Percentiles rank a stretch among this genome's conserved stretches.
These are phyloP conservation scores for Apotomis capreana DNA, from an alignment of 2,888 invertebrate genomes.

Conservation along the genomic window DNA sequence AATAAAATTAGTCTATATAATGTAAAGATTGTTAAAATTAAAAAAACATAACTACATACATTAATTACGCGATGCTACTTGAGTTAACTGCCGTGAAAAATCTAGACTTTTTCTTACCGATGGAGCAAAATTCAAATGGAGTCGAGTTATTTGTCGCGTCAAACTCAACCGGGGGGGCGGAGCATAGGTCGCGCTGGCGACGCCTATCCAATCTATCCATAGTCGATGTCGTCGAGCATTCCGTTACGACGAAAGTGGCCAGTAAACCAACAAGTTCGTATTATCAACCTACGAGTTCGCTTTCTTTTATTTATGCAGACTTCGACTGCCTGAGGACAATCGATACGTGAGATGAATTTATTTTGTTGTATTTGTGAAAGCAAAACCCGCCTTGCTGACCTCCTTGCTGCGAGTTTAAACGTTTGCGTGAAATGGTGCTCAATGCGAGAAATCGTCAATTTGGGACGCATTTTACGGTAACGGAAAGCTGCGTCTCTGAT, in stretches of 20 bases:
- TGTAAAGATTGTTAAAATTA: too few species aligned
- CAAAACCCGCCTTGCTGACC: conserved; percentile 79
- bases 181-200: conserved; percentile 2
- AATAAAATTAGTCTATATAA: too few species aligned
- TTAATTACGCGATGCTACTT: too few species aligned
- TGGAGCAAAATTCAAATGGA: not conserved
- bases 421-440: conserved; percentile 76
- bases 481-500: conserved; percentile 57
- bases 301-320: conserved; percentile 81
- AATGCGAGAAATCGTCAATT: conserved; percentile 74
- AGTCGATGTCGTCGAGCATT: conserved; percentile 34
- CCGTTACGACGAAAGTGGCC: conserved; percentile 66
- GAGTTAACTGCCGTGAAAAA: too few species aligned
- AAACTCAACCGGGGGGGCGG: not conserved
- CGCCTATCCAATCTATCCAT: not conserved
- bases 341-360: conserved; percentile 83
- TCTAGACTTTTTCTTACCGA: too few species aligned
- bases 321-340: conserved; percentile 79
- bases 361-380: conserved; percentile 83
- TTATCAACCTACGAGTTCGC: conserved; percentile 68
- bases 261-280: conserved; percentile 59
- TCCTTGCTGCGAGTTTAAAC: conserved; percentile 73
- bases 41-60: too few species aligned
- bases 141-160: not conserved
- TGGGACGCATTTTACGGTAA: conserved; percentile 69